These are phyloP conservation scores for Vireo altiloquus DNA, from an alignment of 2,113 vertebrate species.

Conservation along the genomic window DNA sequence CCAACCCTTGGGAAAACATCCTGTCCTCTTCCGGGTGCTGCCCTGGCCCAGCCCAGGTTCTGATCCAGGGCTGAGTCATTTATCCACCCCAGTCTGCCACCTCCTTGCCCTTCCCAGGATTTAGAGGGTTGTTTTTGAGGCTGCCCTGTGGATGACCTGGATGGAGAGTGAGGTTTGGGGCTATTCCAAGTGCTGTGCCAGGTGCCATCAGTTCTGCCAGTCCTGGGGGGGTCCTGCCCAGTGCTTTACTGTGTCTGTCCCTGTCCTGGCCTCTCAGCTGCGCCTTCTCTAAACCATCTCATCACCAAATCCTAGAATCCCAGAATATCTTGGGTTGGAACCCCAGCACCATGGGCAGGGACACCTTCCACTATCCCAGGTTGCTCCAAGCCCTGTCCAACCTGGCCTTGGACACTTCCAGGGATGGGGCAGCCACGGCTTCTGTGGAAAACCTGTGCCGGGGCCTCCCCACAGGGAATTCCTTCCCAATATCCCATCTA, in stretches of 20 bases:
- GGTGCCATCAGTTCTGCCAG: background rate
- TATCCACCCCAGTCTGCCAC: background rate
- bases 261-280: background rate
- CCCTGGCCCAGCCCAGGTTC: conserved; percentile 31
- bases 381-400: rapidly evolving
- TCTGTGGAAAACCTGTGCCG: background rate
- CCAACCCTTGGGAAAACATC: background rate
- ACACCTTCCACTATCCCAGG: rapidly evolving
- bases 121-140: background rate
- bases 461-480: rapidly evolving
- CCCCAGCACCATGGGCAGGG: background rate
- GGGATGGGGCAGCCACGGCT: background rate
- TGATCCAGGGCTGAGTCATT: background rate
- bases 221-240: background rate
- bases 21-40: background rate
- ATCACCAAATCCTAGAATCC: background rate
- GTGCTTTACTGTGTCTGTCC: background rate
- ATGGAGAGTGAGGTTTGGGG: background rate
- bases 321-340: background rate
- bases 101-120: background rate
- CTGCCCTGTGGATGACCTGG: background rate
- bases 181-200: background rate
- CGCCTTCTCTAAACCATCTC: background rate
- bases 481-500: background rate
- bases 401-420: background rate